Evolutionary conservation across 2,797 vertebrate species (phyloP), one percentile per base, ranked within the genome.

Genomic region (Muscicapa comitata): DNA sequence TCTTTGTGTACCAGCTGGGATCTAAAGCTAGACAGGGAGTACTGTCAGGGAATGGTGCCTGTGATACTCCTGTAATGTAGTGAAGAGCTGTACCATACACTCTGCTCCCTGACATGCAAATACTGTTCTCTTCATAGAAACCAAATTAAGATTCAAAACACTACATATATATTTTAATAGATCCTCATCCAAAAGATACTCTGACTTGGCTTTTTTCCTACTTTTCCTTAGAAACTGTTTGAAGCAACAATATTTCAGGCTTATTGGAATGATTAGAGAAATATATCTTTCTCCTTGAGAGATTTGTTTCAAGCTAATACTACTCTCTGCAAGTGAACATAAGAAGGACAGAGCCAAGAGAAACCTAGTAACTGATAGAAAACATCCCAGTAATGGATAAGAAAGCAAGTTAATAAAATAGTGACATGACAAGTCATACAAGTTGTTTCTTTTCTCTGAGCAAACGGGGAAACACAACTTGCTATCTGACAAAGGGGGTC

Each of bases 361-460:
- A 45, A 93, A 77, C 25, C 42, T 87, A 51, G 59, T 93, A 91
- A 92, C 72, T 50, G 54, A 74, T 19, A 77, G 61, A 73, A 97
- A 92, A 91, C 33, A 89, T 58, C 50, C 33, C 62, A 42, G 38
- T 76, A 81, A 78, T 61, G 63, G 63, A 86, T 91, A 45, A 95
- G 84, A 90, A 92, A 92, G 80, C 50, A 81, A 93, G 88, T 86
- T 68, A 82, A 89, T 92, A 87, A 95, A 91, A 81, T 48, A 43
- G 40, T 86, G 93, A 53, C 1, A 8, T 42, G 43, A 28, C 66
- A 95, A 91, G 51, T 83, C 74, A 92, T 78, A 90, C 51, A 81
- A 95, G 62, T 86, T 37, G 38, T 90, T 94, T 84, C 24, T 90
- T 86, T 84, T 76, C 79, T 89, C 58, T 73, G 55, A 88, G 66